Evolutionary conservation across 2,113 vertebrate species (phyloP), one percentile per base, ranked within the genome.

Genomic region (Triplophysa dalaica): DNA sequence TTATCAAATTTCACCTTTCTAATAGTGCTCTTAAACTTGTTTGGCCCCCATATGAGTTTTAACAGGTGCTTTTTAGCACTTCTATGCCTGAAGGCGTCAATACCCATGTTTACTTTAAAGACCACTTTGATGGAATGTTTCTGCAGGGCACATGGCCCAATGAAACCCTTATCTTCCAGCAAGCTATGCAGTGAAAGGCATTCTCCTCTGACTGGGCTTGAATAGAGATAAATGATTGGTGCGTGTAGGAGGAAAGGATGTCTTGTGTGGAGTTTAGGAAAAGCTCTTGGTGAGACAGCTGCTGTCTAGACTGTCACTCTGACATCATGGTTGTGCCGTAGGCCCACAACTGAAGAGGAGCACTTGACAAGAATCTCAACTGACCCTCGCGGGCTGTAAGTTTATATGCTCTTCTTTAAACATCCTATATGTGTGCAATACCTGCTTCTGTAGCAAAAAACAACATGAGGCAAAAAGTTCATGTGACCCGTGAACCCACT

Each of bases 281-380:
- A 72, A 83, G 79, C 82, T 79, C 72, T 8, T 38, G 61, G 38
- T 1, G 65, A 89, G 90, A 91, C 89, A 91, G 88, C 89, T 91
- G 88, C 90, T 87, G 89, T 89, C 88, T 91, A 87, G 88, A 89
- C 91, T 85, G 87, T 87, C 87, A 80, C 81, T 84, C 85, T 84
- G 79, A 54, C n/a, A 62, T 90, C 83, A 83, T 75, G 80, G 78
- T 83, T 83, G 87, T 70, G 83, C 86, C 86, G 70, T 58, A 4
- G 87, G 88, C 85, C 83, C 67, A 67, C 79, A 87, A 89, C 85
- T 70, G 79, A 84, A 84, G 82, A 88, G 82, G 70, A 87, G 80
- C 56, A 74, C 80, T 82, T 70, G 83, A 89, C 85, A 84, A 82
- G 87, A 72, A 83, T 75, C 79, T 86, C 82, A 84, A 88, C 85